Conservation (phyloP, 2,797 vertebrate genomes). For the Synaphobranchus kaupii region DNA sequence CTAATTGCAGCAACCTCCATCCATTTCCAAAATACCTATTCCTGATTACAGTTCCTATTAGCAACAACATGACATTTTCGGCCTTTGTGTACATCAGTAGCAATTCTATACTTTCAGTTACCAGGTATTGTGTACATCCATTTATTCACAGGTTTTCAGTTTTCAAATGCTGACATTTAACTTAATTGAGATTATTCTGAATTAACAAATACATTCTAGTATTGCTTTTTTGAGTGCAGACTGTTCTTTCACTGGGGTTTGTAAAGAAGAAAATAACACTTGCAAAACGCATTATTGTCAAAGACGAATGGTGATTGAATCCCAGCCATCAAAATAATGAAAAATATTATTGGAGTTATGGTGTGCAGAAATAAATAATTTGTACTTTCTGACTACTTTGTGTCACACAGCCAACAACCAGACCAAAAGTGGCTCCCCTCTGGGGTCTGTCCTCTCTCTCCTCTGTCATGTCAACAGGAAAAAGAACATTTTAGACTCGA, state of each 20-base stretch:
- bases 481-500: conserved; percentile 46
- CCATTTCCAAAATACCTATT: not conserved
- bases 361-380: not conserved
- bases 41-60: not conserved
- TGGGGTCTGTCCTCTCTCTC: conserved; percentile 47
- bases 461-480: conserved; percentile 48
- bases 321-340: not conserved
- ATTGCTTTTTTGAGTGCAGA: not conserved
- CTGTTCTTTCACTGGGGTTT: not conserved
- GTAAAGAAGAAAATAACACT: not conserved
- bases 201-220: not conserved
- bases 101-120: not conserved
- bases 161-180: too few relatives aligned
- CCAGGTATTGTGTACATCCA: not conserved
- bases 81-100: not conserved
- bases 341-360: not conserved
- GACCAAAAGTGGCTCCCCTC: conserved; percentile 13
- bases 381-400: not conserved
- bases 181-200: too few relatives aligned
- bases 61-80: not conserved
- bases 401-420: not conserved
- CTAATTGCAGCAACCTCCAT: not conserved
- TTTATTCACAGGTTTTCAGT: not conserved
- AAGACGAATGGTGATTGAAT: not conserved
- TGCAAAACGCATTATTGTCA: too few relatives aligned